Evolutionary conservation across 2,113 vertebrate species (phyloP).

Genomic region (Oryzias melastigma): DNA sequence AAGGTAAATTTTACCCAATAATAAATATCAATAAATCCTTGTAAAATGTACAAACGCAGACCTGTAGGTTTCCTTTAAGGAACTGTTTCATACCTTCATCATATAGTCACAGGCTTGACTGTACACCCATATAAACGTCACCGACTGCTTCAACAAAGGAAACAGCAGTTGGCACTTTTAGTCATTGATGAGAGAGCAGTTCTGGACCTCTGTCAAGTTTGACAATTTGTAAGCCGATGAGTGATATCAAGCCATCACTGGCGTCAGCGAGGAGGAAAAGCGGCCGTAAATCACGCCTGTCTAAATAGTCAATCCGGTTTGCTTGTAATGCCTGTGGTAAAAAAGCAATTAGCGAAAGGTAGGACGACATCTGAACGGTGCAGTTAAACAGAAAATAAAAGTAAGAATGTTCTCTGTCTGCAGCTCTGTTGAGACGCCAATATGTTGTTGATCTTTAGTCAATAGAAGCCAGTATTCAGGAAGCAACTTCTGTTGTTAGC

Average conservation of each 20-base stretch:
- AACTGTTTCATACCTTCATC: too few species aligned
- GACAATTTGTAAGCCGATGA: slow-evolving; percentile 50
- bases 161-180: slow-evolving; percentile 14
- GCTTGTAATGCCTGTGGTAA: slow-evolving; percentile 33
- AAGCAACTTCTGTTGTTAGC: not conserved
- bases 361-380: slow-evolving; percentile 20
- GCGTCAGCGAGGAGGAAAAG: slow-evolving; percentile 53
- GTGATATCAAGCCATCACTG: slow-evolving; percentile 53
- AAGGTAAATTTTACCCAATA: too few species aligned
- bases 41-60: too few species aligned
- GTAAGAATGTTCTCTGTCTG: not conserved
- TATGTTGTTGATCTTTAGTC: not conserved
- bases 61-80: too few species aligned
- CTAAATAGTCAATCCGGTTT: slow-evolving; percentile 52
- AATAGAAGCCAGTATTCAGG: not conserved
- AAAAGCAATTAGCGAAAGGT: slow-evolving; percentile 24
- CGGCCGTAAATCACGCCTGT: slow-evolving; percentile 54
- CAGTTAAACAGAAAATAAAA: slow-evolving; percentile 22
- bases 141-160: not conserved
- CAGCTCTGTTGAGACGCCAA: not conserved
- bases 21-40: too few species aligned
- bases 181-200: slow-evolving; percentile 20
- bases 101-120: too few species aligned
- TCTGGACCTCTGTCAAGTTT: slow-evolving; percentile 46
- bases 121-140: too few species aligned